These are phyloP conservation scores for Sphaerophoria taeniata DNA, from an alignment of 2,888 invertebrate genomes.

Conservation along the genomic window DNA sequence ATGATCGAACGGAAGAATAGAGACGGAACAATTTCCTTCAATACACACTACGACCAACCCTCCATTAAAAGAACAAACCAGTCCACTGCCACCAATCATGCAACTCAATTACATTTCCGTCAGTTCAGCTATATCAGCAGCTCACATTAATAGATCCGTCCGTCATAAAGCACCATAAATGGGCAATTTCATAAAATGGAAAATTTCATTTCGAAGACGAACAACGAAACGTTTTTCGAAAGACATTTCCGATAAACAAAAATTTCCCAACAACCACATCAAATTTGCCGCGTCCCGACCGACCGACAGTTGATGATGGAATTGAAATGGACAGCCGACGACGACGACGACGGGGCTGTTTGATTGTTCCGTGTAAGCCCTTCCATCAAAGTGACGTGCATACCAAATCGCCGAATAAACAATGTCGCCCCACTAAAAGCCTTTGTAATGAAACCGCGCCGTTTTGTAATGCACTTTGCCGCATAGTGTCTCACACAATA, in stretches of 20 bases:
- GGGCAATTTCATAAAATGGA: constrained; percentile 39
- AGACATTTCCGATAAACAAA: constrained; percentile 60
- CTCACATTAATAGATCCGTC: constrained; percentile 59
- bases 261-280: constrained; percentile 53
- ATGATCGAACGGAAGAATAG: constrained; percentile 38
- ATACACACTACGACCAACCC: constrained; percentile 7
- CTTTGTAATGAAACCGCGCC: constrained; percentile 48
- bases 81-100: constrained; percentile 41
- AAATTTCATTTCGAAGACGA: constrained; percentile 13
- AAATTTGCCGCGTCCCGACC: constrained; percentile 30
- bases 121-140: constrained; percentile 20
- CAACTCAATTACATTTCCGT: constrained; percentile 65
- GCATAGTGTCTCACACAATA: constrained; percentile 15
- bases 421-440: constrained; percentile 34
- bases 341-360: not conserved
- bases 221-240: constrained; percentile 6
- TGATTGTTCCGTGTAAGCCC: not conserved
- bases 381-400: constrained; percentile 51
- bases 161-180: constrained; percentile 60
- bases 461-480: constrained; percentile 35
- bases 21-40: not conserved
- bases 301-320: not conserved
- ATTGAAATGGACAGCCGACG: not conserved
- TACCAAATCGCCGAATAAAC: constrained; percentile 59
- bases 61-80: constrained; percentile 27